phyloP scores from a whole-genome alignment of 2,888 invertebrate genomes.

The Drosophila fulvimacula region DNA sequence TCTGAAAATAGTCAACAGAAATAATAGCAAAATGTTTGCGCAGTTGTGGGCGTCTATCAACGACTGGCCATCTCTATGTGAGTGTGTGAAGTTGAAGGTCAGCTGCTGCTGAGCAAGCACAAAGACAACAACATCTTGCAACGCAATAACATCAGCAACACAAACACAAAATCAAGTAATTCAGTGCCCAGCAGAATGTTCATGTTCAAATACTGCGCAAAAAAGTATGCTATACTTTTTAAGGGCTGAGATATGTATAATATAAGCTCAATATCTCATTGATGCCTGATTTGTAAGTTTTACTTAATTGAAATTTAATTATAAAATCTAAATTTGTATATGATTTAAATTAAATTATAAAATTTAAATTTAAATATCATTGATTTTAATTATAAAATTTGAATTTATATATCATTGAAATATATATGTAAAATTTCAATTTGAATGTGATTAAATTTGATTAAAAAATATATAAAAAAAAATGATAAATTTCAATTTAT shows the following conservation, averaged over 20 bases:
- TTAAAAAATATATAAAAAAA: no score
- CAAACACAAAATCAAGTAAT: constrained; percentile 13
- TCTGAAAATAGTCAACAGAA: constrained; percentile 60
- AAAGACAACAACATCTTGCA: constrained; percentile 43
- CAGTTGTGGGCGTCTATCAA: constrained; percentile 24
- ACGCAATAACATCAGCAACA: constrained; percentile 37
- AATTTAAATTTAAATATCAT: no score
- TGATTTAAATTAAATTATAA: no score
- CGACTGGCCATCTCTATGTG: constrained; percentile 3
- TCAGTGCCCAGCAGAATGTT: constrained; percentile 8
- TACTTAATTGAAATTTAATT: background rate
- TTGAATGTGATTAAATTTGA: no score
- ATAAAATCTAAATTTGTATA: no score
- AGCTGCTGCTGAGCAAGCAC: constrained; percentile 60
- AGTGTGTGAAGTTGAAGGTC: constrained; percentile 49
- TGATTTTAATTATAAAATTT: no score
- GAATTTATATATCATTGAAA: no score
- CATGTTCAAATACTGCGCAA: constrained; percentile 28
- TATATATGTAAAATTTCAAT: no score
- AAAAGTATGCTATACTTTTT: constrained; percentile 39
- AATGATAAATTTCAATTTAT: no score
- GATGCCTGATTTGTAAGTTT: background rate
- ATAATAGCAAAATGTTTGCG: constrained; percentile 48
- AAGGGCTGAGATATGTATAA: no score
- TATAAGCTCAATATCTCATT: background rate